phyloP scores from a whole-genome alignment of 2,113 vertebrate genomes.

The Aldabrachelys gigantea region DNA sequence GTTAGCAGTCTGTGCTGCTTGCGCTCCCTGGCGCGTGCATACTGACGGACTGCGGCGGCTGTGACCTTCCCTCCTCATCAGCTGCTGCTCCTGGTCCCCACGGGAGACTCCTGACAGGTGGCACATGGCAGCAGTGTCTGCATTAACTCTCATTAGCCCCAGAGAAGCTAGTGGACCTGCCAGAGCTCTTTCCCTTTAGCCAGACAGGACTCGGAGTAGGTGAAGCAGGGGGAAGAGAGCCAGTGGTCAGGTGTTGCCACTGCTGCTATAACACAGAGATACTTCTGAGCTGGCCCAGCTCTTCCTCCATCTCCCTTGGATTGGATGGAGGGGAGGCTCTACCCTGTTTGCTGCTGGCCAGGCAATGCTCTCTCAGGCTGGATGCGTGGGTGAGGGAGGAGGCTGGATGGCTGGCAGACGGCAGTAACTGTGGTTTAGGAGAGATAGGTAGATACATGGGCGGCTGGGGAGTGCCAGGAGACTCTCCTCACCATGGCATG shows the following conservation, averaged over 20 bases:
- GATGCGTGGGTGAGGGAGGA: not conserved
- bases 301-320: not conserved
- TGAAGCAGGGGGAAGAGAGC: not conserved
- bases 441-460: not conserved
- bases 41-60: conserved; percentile 11
- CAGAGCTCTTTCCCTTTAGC: not conserved
- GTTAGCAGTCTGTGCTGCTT: conserved; percentile 68
- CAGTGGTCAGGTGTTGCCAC: not conserved
- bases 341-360: not conserved
- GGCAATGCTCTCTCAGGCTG: not conserved
- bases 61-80: not conserved
- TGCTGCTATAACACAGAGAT: not conserved
- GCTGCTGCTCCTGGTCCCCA: not conserved
- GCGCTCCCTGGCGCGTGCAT: not conserved
- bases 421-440: not conserved
- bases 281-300: not conserved
- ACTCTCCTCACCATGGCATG: not conserved
- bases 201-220: not conserved
- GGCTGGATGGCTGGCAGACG: not conserved
- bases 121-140: not conserved
- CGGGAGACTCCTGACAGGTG: not conserved
- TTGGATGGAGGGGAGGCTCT: not conserved
- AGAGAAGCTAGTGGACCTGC: not conserved
- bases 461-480: not conserved
- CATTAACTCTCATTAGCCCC: not conserved